These are phyloP conservation scores for Chorisops tibialis DNA, from an alignment of 2,888 invertebrate species.

Conservation along the genomic window DNA sequence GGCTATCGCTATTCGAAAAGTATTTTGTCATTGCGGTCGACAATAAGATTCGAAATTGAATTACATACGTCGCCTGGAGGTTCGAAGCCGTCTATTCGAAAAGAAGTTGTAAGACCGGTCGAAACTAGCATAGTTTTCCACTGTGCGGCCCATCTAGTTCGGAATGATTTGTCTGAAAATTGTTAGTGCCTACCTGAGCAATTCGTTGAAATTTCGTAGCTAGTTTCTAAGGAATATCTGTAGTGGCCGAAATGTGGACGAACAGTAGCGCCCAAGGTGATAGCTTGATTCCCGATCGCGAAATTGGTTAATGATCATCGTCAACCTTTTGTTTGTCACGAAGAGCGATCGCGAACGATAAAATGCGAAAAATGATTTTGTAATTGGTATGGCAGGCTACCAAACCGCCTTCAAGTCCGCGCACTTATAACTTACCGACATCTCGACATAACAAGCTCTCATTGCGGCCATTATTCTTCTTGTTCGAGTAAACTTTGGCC, in stretches of 20 bases:
- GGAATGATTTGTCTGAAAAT: neutral
- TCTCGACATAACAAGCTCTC: slow-evolving; percentile 14
- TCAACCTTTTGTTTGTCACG: slow-evolving; percentile 21
- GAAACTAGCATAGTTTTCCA: too few species aligned
- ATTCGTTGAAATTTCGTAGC: neutral
- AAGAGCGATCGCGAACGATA: slow-evolving; percentile 6
- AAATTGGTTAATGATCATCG: slow-evolving; percentile 20
- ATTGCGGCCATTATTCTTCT: slow-evolving; percentile 14
- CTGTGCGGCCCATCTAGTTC: neutral
- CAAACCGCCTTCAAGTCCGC: neutral
- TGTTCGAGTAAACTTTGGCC: slow-evolving; percentile 23
- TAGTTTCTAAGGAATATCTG: neutral
- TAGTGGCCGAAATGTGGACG: neutral
- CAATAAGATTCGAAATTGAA: too few species aligned
- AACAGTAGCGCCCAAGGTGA: slow-evolving; percentile 25
- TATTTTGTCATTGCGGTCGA: too few species aligned
- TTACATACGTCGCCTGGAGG: too few species aligned
- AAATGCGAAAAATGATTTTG: slow-evolving; percentile 19
- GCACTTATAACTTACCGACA: neutral
- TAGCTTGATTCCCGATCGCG: slow-evolving; percentile 21
- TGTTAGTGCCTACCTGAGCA: neutral
- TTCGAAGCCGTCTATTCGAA: too few species aligned
- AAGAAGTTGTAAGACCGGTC: too few species aligned
- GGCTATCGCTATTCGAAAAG: too few species aligned
- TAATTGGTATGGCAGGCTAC: slow-evolving; percentile 1